A percentile compares a stretch with the other conserved stretches of the same genome.
phyloP scores from a whole-genome alignment of 2,113 vertebrate genomes.

The Coturnix japonica region DNA sequence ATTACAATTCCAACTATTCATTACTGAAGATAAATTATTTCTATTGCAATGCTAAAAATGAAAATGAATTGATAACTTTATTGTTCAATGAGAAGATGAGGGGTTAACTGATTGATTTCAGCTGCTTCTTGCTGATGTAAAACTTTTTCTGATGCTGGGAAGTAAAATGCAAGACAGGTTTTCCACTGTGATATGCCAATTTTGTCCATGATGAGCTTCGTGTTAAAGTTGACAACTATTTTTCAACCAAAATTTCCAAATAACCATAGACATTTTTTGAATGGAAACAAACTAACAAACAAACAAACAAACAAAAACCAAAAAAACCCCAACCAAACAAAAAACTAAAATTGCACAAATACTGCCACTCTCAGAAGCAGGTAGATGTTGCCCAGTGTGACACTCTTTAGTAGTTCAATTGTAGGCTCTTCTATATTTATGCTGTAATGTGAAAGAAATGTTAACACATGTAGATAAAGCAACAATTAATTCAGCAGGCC shows the following conservation, averaged over 20 bases:
- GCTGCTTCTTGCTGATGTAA: not conserved
- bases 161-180: not conserved
- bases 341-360: not conserved
- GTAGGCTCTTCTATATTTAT: not conserved
- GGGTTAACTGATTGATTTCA: not conserved
- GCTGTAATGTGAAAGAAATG: not conserved
- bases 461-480: not conserved
- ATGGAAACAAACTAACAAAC: not conserved
- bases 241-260: not conserved
- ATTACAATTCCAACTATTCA: not conserved
- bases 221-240: not conserved
- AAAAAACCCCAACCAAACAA: no score
- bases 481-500: not conserved
- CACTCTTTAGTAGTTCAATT: not conserved
- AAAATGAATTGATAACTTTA: not conserved
- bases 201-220: not conserved
- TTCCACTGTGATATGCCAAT: not conserved
- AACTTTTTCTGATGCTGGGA: not conserved
- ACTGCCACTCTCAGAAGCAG: not conserved
- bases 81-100: not conserved
- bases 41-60: not conserved
- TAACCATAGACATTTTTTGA: not conserved
- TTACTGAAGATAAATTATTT: not conserved
- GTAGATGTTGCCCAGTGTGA: not conserved
- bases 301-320: no score